Conservation (phyloP, 2,797 vertebrate genomes). For the Hafferia zeledoni region DNA sequence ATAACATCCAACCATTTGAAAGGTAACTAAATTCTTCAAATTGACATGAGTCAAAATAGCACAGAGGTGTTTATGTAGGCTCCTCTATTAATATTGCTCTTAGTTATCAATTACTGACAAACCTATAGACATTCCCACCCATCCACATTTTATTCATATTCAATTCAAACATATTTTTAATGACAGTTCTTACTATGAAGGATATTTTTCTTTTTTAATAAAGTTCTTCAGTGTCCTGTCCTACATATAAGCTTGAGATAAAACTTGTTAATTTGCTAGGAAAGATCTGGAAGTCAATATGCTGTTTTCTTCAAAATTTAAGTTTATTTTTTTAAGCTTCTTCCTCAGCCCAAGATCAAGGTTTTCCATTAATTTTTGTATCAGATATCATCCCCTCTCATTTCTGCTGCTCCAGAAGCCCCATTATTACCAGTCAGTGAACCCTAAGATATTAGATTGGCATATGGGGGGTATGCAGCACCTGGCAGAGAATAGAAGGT, state of each 20-base stretch:
- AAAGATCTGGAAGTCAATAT: background rate
- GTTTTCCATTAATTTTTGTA: background rate
- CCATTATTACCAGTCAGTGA: background rate
- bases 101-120: background rate
- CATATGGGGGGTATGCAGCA: background rate
- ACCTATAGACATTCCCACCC: background rate
- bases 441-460: background rate
- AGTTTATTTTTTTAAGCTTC: background rate
- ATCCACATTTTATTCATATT: background rate
- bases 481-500: background rate
- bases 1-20: background rate
- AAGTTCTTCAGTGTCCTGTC: background rate
- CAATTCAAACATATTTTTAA: background rate
- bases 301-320: background rate
- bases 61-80: background rate
- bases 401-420: background rate
- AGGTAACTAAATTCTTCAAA: background rate
- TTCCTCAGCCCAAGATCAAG: background rate
- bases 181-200: background rate
- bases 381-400: background rate
- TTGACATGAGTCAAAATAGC: background rate
- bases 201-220: background rate
- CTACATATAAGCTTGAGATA: background rate
- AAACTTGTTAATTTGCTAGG: background rate
- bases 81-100: background rate